Evolutionary conservation across 2,113 vertebrate genomes (phyloP).

Genomic region (Psilopogon haemacephalus): DNA sequence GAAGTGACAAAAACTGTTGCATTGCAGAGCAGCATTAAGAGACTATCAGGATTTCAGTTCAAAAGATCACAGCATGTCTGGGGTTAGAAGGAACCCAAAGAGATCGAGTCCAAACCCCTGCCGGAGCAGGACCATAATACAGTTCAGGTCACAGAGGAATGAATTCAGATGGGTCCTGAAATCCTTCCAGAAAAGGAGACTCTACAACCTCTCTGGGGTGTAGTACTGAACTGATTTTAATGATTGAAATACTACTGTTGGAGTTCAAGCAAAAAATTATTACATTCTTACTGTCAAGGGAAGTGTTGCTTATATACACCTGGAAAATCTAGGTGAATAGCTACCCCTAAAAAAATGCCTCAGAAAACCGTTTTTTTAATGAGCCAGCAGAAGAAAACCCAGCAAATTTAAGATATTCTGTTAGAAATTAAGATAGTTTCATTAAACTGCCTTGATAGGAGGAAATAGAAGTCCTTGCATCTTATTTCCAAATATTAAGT

Average conservation of each 20-base stretch:
- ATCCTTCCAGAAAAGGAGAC: too few species aligned
- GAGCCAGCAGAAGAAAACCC: not conserved
- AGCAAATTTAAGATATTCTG: not conserved
- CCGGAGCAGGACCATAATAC: too few species aligned
- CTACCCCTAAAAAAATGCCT: not conserved
- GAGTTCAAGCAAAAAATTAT: not conserved
- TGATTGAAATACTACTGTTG: not conserved
- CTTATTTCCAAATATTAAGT: not conserved
- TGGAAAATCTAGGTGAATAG: not conserved
- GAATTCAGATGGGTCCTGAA: too few species aligned
- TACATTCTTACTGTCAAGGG: not conserved
- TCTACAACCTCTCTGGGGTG: too few species aligned
- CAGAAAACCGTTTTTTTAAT: not conserved
- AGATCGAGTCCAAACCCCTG: too few species aligned
- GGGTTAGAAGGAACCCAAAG: too few species aligned
- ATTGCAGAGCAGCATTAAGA: not conserved
- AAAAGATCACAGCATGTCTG: too few species aligned
- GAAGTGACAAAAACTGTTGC: not conserved
- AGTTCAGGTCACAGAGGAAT: too few species aligned
- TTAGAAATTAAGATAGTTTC: not conserved
- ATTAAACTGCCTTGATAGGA: not conserved
- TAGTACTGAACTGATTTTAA: not conserved
- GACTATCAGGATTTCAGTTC: not conserved
- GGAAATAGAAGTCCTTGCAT: not conserved
- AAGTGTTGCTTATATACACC: not conserved